A percentile compares a stretch with the other conserved stretches of the same genome.
These are phyloP conservation scores for Tauraco hartlaubi DNA, from an alignment of 2,797 vertebrate species.

Conservation along the genomic window DNA sequence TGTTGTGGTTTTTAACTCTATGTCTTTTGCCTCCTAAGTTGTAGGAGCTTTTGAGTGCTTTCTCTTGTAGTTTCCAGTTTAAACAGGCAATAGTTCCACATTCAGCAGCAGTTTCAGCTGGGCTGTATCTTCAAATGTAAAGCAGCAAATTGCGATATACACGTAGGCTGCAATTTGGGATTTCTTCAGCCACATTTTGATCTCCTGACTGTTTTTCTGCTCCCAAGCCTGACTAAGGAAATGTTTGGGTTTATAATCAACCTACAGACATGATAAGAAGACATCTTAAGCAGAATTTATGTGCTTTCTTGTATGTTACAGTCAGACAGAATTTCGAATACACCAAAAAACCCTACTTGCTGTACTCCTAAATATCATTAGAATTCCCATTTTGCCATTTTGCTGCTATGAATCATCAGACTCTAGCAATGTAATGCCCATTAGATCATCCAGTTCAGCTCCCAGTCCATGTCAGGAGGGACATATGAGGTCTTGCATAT, in stretches of 20 bases:
- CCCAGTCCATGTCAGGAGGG: neutral
- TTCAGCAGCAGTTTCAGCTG: neutral
- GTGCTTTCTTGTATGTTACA: neutral
- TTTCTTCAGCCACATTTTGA: neutral
- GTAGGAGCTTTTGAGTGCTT: neutral
- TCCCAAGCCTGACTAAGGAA: neutral
- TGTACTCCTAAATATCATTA: neutral
- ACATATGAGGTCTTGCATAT: too few species aligned
- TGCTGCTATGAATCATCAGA: constrained; percentile 25
- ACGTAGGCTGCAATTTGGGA: accelerated
- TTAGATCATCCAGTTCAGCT: constrained; percentile 40
- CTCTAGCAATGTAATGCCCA: neutral
- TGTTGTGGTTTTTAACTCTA: neutral
- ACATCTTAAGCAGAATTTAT: neutral
- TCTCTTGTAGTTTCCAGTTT: neutral
- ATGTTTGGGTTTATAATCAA: neutral
- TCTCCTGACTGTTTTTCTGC: neutral
- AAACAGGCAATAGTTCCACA: neutral
- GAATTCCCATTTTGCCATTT: neutral
- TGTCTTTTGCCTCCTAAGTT: neutral
- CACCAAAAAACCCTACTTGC: neutral
- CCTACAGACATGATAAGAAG: neutral
- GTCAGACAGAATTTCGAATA: constrained; percentile 6
- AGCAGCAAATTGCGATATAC: neutral
- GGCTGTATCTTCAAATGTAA: neutral